These are phyloP conservation scores for Eurois occulta DNA, from an alignment of 2,888 invertebrate species.

Conservation along the genomic window DNA sequence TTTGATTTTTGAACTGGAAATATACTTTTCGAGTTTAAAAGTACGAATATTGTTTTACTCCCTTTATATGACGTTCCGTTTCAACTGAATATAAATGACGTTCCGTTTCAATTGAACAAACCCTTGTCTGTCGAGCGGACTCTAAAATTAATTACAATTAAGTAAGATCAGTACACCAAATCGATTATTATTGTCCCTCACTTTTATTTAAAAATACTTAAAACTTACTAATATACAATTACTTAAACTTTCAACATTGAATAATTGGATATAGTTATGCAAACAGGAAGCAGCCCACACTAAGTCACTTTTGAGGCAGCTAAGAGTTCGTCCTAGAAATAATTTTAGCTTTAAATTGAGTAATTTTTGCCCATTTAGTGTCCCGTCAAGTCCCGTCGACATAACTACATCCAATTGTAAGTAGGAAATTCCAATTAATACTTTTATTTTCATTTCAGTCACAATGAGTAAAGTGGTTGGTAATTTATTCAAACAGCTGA, in stretches of 20 bases:
- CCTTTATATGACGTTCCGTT: too few relatives aligned
- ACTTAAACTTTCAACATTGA: neutral
- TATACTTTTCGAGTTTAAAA: too few relatives aligned
- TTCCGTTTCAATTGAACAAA: too few relatives aligned
- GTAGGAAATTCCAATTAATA: neutral
- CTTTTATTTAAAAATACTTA: too few relatives aligned
- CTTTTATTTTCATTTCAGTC: conserved; percentile 67
- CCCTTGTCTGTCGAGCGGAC: too few relatives aligned
- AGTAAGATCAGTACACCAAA: too few relatives aligned
- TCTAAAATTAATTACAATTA: too few relatives aligned
- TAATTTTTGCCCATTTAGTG: neutral
- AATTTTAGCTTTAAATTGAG: neutral
- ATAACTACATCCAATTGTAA: neutral
- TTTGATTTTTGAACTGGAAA: too few relatives aligned
- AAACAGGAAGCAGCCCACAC: neutral
- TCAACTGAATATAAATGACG: too few relatives aligned
- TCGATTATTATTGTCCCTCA: too few relatives aligned
- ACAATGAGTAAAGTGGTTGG: conserved; percentile 78
- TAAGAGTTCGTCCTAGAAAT: neutral
- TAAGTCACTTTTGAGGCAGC: neutral
- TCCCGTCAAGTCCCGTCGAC: neutral
- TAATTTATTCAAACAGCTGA: conserved; percentile 91
- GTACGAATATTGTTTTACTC: too few relatives aligned
- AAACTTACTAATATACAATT: too few relatives aligned
- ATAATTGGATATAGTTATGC: neutral